Conservation (phyloP, 1,140 invertebrate species). For the Penaeus chinensis region DNA sequence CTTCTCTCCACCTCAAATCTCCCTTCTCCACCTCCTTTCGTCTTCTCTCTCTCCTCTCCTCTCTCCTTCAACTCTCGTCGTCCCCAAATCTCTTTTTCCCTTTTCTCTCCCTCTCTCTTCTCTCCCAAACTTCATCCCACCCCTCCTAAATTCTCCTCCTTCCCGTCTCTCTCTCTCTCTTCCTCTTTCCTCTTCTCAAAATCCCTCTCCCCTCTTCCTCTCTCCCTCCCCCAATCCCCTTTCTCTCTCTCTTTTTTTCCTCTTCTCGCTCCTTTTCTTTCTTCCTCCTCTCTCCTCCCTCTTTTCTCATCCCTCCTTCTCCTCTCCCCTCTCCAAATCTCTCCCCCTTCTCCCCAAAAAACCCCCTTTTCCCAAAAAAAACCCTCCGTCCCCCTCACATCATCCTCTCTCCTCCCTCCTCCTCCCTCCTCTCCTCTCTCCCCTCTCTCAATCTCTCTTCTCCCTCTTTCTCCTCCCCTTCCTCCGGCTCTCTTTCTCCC, state of each 20-base stretch:
- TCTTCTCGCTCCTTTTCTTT: neutral
- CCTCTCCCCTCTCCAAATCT: no score
- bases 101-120: neutral
- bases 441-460: no score
- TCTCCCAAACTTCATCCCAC: neutral
- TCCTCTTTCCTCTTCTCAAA: neutral
- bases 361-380: no score
- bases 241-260: neutral
- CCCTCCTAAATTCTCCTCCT: neutral
- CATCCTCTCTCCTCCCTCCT: no score
- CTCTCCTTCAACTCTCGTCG: no score
- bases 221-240: neutral
- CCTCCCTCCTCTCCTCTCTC: no score
- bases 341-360: no score
- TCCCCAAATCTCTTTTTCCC: neutral
- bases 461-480: no score
- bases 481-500: no score
- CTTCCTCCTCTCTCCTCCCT: neutral
- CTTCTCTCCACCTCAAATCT: neutral
- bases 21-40: conserved; percentile 17
- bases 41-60: neutral
- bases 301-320: no score
- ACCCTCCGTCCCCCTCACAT: no score
- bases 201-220: neutral
- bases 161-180: neutral